Evolutionary conservation across 1,140 invertebrate species (phyloP).

Genomic region (Pogonognathellus flavescens): DNA sequence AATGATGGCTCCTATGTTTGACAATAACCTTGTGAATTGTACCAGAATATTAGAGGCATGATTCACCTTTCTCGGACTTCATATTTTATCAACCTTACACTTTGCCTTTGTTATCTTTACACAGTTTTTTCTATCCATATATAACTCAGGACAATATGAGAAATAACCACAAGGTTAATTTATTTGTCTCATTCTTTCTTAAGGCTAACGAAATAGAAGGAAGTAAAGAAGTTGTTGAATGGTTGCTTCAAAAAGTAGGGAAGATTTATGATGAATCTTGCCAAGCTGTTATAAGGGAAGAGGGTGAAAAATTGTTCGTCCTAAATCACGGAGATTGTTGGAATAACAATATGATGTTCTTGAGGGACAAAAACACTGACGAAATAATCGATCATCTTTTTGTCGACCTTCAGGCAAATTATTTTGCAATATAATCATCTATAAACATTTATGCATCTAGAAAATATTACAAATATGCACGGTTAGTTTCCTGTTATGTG

Average conservation of each 20-base stretch:
- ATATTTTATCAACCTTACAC: background rate
- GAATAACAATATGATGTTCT: slow-evolving; percentile 34
- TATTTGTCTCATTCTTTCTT: background rate
- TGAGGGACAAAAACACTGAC: background rate
- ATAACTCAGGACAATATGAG: background rate
- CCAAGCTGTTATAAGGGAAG: background rate
- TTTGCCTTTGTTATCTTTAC: too few relatives aligned
- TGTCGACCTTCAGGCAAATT: background rate
- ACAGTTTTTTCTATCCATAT: too few relatives aligned
- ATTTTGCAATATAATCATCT: too few relatives aligned
- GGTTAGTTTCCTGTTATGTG: too few relatives aligned
- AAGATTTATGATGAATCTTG: background rate
- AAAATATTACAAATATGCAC: too few relatives aligned
- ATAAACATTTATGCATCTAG: too few relatives aligned
- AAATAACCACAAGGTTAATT: background rate
- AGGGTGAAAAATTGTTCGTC: background rate
- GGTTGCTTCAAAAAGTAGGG: background rate
- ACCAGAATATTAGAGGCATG: background rate
- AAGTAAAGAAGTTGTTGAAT: background rate
- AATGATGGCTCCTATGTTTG: background rate
- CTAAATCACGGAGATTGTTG: slow-evolving; percentile 14
- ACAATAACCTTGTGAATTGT: background rate
- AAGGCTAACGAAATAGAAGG: background rate
- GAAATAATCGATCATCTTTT: background rate
- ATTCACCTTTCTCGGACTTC: background rate